Evolutionary conservation across 2,113 vertebrate genomes (phyloP), one percentile per base, ranked within the genome.

Genomic region (Sturnus vulgaris): DNA sequence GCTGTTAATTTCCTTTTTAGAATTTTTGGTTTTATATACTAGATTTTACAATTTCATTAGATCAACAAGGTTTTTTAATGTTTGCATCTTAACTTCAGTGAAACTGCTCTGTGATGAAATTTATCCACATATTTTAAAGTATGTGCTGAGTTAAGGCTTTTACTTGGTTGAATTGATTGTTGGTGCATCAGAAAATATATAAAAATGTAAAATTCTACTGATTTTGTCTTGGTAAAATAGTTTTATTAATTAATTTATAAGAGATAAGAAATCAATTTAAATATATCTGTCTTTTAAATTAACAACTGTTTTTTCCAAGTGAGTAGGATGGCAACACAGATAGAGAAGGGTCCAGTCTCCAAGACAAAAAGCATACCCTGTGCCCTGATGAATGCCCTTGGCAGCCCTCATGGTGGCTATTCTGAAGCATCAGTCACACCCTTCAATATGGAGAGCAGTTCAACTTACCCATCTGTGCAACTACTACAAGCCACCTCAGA

Each of bases 41-140:
- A 88, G 39, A 31, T 96, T 93, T 96, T 94, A 70, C 73, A 44
- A 17, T 91, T 94, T 73, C 79, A 77, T 92, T 39, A 59, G 31
- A 44, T 79, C 47, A 76, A 46, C 20, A 78, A 65, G 15, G 14
- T 85, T 78, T 76, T 90, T 72, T 46, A 59, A 68, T 52, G 24
- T 83, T 93, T 95, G 73, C 46, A 59, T 86, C 30, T 72, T 83
- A 78, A 84, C 17, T 47, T 84, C 35, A 61, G 11, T 93, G 70
- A 88, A 82, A 75, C 42, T 85, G 65, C 35, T 90, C 37, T 65
- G 53, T 81, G 44, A 27, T 79, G 69, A 81, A 86, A 73, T 76
- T 75, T 72, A 88, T 39, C 30, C 31, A 91, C 14, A 17, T 65
- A 27, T 42, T 80, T 81, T 56, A 42, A 83, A 94, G 37, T 91